phyloP scores from a whole-genome alignment of 2,888 invertebrate genomes.

The Drosophila kambysellisi region DNA sequence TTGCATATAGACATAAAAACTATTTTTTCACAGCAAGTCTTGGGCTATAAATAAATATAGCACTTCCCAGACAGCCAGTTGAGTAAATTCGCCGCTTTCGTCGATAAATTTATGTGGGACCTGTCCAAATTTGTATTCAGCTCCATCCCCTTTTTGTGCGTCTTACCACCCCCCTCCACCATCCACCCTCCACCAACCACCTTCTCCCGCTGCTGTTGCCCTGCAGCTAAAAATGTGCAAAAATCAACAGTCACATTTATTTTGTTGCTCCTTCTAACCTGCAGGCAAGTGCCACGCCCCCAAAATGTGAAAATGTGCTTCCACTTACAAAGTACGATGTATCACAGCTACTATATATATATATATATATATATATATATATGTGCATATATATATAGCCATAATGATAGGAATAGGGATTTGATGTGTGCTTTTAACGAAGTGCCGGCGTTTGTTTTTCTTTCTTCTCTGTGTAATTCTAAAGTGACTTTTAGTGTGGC shows the following conservation, averaged over 20 bases:
- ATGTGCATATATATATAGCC: conserved; percentile 14
- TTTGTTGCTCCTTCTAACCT: conserved; percentile 45
- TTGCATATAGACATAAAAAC: conserved; percentile 49
- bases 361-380: conserved; percentile 7
- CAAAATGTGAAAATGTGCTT: conserved; percentile 26
- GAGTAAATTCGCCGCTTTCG: conserved; percentile 26
- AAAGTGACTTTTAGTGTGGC: conserved; percentile 29
- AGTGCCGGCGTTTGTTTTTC: conserved; percentile 22
- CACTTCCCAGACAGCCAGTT: conserved; percentile 54
- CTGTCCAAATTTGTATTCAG: conserved; percentile 38
- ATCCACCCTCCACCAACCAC: no score
- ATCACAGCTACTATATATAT: conserved; percentile 6
- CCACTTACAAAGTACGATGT: conserved; percentile 31
- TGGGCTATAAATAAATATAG: conserved; percentile 71
- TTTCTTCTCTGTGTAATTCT: conserved; percentile 7
- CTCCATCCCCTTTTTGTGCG: background rate
- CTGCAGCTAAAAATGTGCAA: conserved; percentile 46
- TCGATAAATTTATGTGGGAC: conserved; percentile 61
- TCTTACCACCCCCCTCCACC: background rate
- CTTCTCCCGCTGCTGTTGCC: background rate
- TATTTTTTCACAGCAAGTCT: conserved; percentile 56
- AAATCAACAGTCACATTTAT: conserved; percentile 67
- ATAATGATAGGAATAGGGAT: conserved; percentile 46
- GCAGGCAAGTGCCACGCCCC: conserved; percentile 36
- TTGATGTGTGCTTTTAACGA: conserved; percentile 33